These are phyloP conservation scores for Quadriops clusia DNA, from an alignment of 2,888 invertebrate genomes.

Conservation along the genomic window DNA sequence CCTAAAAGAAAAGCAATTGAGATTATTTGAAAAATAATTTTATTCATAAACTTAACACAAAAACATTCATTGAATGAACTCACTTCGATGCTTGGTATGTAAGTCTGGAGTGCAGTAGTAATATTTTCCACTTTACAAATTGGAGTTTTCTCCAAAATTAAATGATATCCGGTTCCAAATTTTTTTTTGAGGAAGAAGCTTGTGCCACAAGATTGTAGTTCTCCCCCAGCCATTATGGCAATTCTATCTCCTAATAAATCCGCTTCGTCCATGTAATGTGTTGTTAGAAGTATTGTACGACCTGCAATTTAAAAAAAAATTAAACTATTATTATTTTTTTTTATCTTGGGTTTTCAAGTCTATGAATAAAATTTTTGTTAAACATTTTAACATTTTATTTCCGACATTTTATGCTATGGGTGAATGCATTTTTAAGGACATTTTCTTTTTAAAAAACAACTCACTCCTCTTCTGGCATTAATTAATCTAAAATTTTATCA, in stretches of 20 bases:
- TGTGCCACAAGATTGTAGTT: slow-evolving; percentile 68
- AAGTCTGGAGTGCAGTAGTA: slow-evolving; percentile 46
- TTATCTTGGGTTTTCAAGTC: no score
- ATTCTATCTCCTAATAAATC: slow-evolving; percentile 78
- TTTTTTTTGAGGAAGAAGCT: slow-evolving; percentile 72
- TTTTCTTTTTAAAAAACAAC: no score
- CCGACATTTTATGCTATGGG: no score
- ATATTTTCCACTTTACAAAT: slow-evolving; percentile 41
- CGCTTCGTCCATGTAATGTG: slow-evolving; percentile 88
- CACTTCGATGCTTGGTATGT: slow-evolving; percentile 50
- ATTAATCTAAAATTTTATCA: no score
- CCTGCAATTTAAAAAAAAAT: no score
- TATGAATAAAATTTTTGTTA: no score
- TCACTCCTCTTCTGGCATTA: no score
- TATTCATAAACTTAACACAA: background rate
- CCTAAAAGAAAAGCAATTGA: slow-evolving; percentile 26
- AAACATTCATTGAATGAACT: slow-evolving; percentile 2
- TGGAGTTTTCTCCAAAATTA: slow-evolving; percentile 54
- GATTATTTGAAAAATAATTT: slow-evolving; percentile 3
- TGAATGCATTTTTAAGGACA: no score
- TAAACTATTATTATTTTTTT: no score
- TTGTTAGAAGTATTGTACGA: slow-evolving; percentile 71
- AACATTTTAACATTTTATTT: no score
- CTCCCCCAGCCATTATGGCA: slow-evolving; percentile 76
- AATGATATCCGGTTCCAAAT: slow-evolving; percentile 75